Conservation (phyloP, 2,888 invertebrate species). For the Marronus borbonicus region DNA sequence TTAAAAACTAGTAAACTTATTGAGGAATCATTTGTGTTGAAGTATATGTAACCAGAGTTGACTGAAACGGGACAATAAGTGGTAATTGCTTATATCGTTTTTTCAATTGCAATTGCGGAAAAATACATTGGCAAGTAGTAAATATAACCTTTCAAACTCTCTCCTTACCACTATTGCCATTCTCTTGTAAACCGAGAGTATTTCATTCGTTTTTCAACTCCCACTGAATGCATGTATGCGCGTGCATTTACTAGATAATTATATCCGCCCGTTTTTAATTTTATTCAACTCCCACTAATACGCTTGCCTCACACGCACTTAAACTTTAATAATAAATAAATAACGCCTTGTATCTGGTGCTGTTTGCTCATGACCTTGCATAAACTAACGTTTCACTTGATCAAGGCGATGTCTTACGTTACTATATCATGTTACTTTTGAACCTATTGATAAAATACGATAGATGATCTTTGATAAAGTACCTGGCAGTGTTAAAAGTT, state of each 20-base stretch:
- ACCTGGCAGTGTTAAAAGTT: no score
- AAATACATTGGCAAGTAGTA: neutral
- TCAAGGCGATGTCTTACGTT: no score
- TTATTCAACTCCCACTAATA: conserved; percentile 24
- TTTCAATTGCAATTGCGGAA: neutral
- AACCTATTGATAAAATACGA: no score
- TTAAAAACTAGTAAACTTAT: no score
- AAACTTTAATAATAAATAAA: conserved; percentile 7
- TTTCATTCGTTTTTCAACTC: neutral
- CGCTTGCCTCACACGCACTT: conserved; percentile 1
- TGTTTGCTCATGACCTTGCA: conserved; percentile 23
- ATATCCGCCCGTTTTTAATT: conserved; percentile 18
- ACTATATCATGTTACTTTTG: no score
- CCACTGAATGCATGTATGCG: neutral
- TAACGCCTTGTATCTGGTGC: conserved; percentile 22
- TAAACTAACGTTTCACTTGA: neutral
- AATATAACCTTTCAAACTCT: neutral
- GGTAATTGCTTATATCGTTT: neutral
- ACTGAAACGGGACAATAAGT: no score
- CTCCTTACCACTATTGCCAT: neutral
- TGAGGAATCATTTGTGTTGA: no score
- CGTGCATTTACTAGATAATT: conserved; percentile 12
- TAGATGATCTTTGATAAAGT: no score
- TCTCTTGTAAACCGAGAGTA: neutral
- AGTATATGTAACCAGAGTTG: no score